Evolutionary conservation across 30 jellyfish, hydroid and myxozoan species (phyloP).

Genomic region (Phacellophora camtschatica): DNA sequence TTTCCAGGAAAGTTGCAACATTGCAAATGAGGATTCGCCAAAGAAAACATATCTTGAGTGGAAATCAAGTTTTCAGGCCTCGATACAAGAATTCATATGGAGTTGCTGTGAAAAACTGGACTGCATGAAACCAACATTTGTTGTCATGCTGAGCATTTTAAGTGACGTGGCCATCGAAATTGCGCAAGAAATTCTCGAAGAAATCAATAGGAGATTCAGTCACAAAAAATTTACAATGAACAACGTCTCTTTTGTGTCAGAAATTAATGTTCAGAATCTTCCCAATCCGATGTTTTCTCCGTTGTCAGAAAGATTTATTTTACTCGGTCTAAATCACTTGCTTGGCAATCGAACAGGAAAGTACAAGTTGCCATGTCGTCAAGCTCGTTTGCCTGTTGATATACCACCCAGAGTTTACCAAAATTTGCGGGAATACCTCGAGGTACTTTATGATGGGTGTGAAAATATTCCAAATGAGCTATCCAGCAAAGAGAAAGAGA

Average conservation of each 20-base stretch:
- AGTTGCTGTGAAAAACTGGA: slow-evolving; percentile 24
- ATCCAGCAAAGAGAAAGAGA: not conserved
- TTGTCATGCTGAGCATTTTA: not conserved
- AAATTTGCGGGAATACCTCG: slow-evolving; percentile 10
- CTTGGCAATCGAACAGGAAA: not conserved
- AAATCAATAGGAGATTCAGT: not conserved
- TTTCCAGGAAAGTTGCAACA: too few species aligned
- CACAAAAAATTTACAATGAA: not conserved
- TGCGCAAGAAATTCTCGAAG: not conserved
- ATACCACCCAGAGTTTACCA: not conserved
- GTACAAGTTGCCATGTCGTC: slow-evolving; percentile 13
- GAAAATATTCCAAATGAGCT: slow-evolving; percentile 31
- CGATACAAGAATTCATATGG: not conserved
- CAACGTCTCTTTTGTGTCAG: not conserved
- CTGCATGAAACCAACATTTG: slow-evolving; percentile 1
- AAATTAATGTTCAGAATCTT: not conserved
- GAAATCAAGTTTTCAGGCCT: slow-evolving; percentile 2
- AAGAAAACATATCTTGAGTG: slow-evolving; percentile 5
- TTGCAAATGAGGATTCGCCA: slow-evolving; percentile 24
- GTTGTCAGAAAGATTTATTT: not conserved
- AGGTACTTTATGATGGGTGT: slow-evolving; percentile 38
- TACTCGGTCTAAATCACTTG: slow-evolving; percentile 7
- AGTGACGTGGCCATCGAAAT: not conserved
- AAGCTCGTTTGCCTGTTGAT: not conserved
- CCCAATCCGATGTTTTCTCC: not conserved